Conservation (phyloP, 1,140 invertebrate species). For the Drosophila murphyi region DNA sequence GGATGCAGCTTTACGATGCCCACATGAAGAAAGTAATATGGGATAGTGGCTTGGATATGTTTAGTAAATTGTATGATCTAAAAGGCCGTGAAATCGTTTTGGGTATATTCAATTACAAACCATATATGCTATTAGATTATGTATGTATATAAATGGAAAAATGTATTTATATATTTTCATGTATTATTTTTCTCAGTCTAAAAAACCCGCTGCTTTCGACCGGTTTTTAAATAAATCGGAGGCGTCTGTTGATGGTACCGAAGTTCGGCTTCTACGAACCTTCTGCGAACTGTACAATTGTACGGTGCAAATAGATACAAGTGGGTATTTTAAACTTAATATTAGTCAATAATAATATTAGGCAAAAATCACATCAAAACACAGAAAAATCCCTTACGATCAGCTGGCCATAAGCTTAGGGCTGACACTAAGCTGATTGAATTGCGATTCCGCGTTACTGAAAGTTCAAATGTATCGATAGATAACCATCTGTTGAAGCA, state of each 20-base stretch:
- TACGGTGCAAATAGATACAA: constrained; percentile 61
- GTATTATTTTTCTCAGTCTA: constrained; percentile 21
- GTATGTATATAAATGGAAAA: constrained; percentile 27
- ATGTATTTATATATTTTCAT: neutral
- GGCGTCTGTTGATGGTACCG: constrained; percentile 66
- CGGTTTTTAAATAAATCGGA: constrained; percentile 21
- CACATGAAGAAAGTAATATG: constrained; percentile 5
- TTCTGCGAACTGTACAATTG: constrained; percentile 74
- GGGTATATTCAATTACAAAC: constrained; percentile 71
- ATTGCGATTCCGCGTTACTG: no score
- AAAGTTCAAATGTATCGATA: no score
- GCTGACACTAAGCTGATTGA: no score
- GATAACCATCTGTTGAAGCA: no score
- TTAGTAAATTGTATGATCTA: constrained; percentile 55
- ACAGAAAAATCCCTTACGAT: no score
- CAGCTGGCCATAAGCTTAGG: no score
- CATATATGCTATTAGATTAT: constrained; percentile 68
- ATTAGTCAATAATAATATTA: neutral
- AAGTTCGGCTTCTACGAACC: constrained; percentile 52
- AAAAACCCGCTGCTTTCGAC: constrained; percentile 43
- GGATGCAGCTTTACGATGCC: constrained; percentile 55
- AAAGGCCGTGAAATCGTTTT: constrained; percentile 69
- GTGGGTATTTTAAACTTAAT: constrained; percentile 43
- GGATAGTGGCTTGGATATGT: constrained; percentile 15
- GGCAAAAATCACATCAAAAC: no score